Evolutionary conservation across 1,140 invertebrate species (phyloP), one percentile per base, ranked within the genome.

Genomic region (Dendrolimus kikuchii): DNA sequence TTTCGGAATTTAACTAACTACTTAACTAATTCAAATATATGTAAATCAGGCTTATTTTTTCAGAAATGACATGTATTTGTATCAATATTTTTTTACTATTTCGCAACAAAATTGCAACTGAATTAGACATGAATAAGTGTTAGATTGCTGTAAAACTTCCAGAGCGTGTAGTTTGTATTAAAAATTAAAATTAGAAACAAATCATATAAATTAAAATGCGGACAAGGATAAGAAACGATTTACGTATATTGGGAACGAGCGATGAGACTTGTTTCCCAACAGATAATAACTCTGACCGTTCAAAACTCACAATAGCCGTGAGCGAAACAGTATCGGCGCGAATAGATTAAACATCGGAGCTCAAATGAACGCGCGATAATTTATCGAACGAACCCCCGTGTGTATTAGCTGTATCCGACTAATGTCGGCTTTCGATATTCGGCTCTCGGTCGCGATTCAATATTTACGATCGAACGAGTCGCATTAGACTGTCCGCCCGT

Each of bases 281-380:
- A 46, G 39, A 50, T 52, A 55, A 55, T 60, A 52, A 55, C 49
- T 49, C 49, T 46, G 40, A 57, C 49, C 53, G 64, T 61, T 59
- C 60, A 56, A 64, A 69, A 68, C 63, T 72, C 62, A 66, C 68
- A 73, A 75, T 68, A 65, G 62, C 67, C 69, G 46, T 55, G 53
- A 64, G 66, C 66, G 55, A 66, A 62, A 69, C 56, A 57, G 66
- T 75, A 78, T 71, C 70, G 70, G 52, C 62, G 56, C 60, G 62
- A 72, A 82, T 83, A 88, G 85, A 88, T 88, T 88, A 88, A 87
- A 88, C 86, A 88, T 85, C 77, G 74, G 51, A 75, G 77, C 72
- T 69, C 77, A 88, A 88, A 88, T 87, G 86, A 87, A 87, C 82
- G 81, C 71, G 66, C 75, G 65, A 83, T 87, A 88, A 87, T 87